These are phyloP conservation scores for Cettia cetti DNA, from an alignment of 2,113 vertebrate genomes.

Conservation along the genomic window DNA sequence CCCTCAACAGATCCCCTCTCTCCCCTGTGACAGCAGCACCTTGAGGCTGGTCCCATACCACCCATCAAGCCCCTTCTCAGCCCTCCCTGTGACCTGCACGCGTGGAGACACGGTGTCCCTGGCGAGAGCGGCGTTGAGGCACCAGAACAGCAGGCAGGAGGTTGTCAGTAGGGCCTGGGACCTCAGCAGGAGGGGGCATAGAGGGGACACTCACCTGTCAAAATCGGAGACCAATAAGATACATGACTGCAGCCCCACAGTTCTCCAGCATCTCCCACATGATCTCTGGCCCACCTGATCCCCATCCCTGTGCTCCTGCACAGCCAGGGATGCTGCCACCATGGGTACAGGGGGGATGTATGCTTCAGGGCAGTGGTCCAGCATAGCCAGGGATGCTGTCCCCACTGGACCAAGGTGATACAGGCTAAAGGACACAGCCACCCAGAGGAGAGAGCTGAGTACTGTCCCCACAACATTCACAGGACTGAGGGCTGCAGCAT, in stretches of 20 bases:
- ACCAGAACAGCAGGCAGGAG: constrained; percentile 2
- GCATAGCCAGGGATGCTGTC: not conserved
- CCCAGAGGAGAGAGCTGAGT: not conserved
- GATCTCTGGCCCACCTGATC: not conserved
- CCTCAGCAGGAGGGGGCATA: constrained; percentile 40
- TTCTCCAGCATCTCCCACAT: not conserved
- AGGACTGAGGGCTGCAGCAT: not conserved
- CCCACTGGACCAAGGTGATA: not conserved
- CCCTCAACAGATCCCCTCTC: not conserved
- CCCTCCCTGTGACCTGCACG: constrained; percentile 4
- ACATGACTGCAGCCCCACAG: not conserved
- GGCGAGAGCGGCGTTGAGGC: constrained; percentile 33
- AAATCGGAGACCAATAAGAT: not conserved
- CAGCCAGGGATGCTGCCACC: not conserved
- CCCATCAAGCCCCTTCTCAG: not conserved
- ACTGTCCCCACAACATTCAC: not conserved
- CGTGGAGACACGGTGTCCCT: constrained; percentile 9
- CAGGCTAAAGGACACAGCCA: not conserved
- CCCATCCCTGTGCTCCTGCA: not conserved
- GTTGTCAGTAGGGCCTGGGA: not conserved
- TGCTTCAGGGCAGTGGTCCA: not conserved
- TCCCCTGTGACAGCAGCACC: not conserved
- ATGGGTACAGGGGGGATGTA: not conserved
- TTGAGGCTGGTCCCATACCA: not conserved
- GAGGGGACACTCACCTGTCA: constrained; percentile 68